phyloP scores from a whole-genome alignment of 1,140 invertebrate genomes.

The Laupala kohalensis region DNA sequence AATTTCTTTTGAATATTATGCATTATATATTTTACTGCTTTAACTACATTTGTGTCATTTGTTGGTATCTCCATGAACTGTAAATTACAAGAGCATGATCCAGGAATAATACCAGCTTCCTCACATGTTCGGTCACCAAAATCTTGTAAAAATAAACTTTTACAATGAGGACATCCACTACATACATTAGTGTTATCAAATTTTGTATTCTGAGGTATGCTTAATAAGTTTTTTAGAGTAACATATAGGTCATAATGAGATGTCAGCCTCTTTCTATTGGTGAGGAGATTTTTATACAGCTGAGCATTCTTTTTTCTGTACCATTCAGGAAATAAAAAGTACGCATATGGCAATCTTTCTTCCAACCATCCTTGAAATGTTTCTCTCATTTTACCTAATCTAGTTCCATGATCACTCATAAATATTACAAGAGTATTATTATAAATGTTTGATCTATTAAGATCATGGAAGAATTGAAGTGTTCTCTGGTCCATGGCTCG shows the following conservation, averaged over 20 bases:
- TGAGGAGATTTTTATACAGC: slow-evolving; percentile 47
- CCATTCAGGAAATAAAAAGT: slow-evolving; percentile 59
- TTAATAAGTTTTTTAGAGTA: slow-evolving; percentile 37
- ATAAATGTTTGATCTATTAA: background rate
- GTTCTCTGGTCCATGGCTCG: slow-evolving; percentile 1
- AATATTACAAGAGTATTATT: slow-evolving; percentile 9
- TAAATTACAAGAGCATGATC: too few relatives aligned
- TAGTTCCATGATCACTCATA: slow-evolving; percentile 72
- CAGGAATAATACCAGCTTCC: too few relatives aligned
- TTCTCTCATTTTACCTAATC: slow-evolving; percentile 66
- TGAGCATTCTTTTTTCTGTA: slow-evolving; percentile 47
- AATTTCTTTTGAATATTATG: too few relatives aligned
- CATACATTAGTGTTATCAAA: too few relatives aligned
- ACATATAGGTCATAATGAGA: slow-evolving; percentile 75
- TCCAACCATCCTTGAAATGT: slow-evolving; percentile 80
- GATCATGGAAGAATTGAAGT: slow-evolving; percentile 1
- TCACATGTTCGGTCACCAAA: too few relatives aligned
- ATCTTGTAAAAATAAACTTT: too few relatives aligned
- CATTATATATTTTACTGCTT: too few relatives aligned
- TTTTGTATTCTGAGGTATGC: too few relatives aligned
- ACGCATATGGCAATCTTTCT: slow-evolving; percentile 75
- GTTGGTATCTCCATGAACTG: too few relatives aligned
- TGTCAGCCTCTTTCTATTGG: slow-evolving; percentile 58
- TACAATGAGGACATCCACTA: too few relatives aligned
- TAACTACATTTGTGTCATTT: too few relatives aligned